Conservation (phyloP, 2,797 vertebrate species). For the Tarsius wallacei region DNA sequence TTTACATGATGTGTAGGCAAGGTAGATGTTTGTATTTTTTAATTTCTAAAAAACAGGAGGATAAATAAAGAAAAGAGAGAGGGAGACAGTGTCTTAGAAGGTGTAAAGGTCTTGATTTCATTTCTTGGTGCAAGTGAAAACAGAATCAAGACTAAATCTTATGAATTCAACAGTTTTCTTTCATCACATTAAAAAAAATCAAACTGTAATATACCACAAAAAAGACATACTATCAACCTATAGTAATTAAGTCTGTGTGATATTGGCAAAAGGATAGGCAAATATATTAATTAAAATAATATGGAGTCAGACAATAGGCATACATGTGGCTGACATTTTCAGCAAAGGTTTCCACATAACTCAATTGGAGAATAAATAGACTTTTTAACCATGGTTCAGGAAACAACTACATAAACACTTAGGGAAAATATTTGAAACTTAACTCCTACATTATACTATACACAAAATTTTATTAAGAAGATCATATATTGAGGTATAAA, state of each 20-base stretch:
- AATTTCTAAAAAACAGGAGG: not conserved
- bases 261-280: not conserved
- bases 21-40: not conserved
- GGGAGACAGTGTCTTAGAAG: not conserved
- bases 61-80: not conserved
- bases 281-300: not conserved
- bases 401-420: slow-evolving; percentile 15
- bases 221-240: not conserved
- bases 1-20: not conserved
- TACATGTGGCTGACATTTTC: not conserved
- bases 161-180: not conserved
- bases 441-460: not conserved
- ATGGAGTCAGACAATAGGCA: not conserved
- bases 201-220: not conserved
- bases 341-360: not conserved
- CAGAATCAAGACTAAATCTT: not conserved
- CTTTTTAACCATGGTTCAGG: not conserved
- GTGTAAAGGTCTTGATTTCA: slow-evolving; percentile 32
- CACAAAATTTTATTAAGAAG: slow-evolving; percentile 21
- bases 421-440: not conserved
- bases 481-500: slow-evolving; percentile 23
- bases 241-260: not conserved
- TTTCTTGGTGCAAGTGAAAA: not conserved
- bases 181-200: not conserved
- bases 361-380: not conserved